A percentile compares a stretch with the other conserved stretches of the same genome.
These are phyloP conservation scores for Tribolium madens DNA, from an alignment of 1,140 invertebrate genomes.

Conservation along the genomic window DNA sequence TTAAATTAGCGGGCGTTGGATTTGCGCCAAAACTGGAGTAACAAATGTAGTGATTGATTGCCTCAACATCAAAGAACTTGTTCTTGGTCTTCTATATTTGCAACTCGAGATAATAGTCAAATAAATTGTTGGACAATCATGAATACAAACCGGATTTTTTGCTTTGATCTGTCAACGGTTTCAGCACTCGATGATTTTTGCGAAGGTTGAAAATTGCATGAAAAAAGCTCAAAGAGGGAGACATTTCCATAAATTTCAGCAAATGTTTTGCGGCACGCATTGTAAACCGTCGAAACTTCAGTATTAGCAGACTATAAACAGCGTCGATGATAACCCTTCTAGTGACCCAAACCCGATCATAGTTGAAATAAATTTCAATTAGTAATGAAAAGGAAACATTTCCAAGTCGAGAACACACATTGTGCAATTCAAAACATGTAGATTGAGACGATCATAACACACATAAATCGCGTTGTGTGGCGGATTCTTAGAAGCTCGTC, in stretches of 20 bases:
- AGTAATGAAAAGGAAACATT: constrained; percentile 40
- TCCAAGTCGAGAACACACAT: not conserved
- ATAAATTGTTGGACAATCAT: too few relatives aligned
- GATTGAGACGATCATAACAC: not conserved
- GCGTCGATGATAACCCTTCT: constrained; percentile 36
- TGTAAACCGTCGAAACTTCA: constrained; percentile 22
- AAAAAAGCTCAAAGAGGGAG: constrained; percentile 43
- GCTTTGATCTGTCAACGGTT: not conserved
- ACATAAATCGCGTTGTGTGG: constrained; percentile 23
- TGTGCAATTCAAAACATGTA: not conserved
- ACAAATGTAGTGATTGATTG: constrained; percentile 47
- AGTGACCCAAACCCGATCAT: constrained; percentile 32
- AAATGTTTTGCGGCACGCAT: constrained; percentile 52
- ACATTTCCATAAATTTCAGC: constrained; percentile 51
- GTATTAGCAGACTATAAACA: constrained; percentile 44
- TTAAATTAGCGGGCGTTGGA: constrained; percentile 43
- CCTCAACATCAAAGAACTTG: constrained; percentile 38
- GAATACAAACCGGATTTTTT: not conserved
- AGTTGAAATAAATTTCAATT: constrained; percentile 46
- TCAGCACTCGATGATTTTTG: not conserved
- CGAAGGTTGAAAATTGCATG: constrained; percentile 44
- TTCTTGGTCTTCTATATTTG: constrained; percentile 9
- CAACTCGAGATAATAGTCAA: not conserved
- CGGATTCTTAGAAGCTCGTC: constrained; percentile 29
- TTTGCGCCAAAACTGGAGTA: constrained; percentile 16